A percentile compares a stretch with the other conserved stretches of the same genome.
Evolutionary conservation across 2,888 invertebrate genomes (phyloP).

Genomic region (Drosophila pseudotakahashii): DNA sequence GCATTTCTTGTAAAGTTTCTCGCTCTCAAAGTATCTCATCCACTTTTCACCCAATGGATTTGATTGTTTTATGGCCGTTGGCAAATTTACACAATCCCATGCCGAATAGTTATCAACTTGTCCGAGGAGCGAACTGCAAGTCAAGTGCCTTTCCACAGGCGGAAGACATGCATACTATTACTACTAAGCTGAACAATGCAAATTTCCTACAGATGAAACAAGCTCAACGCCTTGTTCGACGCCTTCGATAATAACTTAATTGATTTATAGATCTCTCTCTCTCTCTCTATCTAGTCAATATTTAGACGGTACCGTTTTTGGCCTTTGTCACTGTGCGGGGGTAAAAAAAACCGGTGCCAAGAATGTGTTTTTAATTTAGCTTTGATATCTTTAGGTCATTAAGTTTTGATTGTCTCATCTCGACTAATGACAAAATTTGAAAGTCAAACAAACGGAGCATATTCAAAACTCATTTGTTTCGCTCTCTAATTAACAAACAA

Average conservation of each 20-base stretch:
- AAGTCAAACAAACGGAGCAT: constrained; percentile 25
- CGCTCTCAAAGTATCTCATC: constrained; percentile 21
- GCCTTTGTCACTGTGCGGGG: constrained; percentile 17
- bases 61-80: constrained; percentile 69
- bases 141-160: constrained; percentile 63
- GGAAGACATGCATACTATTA: constrained; percentile 45
- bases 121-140: constrained; percentile 25
- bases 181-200: constrained; percentile 36
- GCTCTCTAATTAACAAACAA: constrained; percentile 51
- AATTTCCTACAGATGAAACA: constrained; percentile 37
- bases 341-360: constrained; percentile 38
- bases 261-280: constrained; percentile 15
- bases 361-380: constrained; percentile 25
- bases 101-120: constrained; percentile 62
- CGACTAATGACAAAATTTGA: constrained; percentile 34
- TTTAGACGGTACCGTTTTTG: constrained; percentile 24
- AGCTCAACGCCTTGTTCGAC: constrained; percentile 32
- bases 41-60: constrained; percentile 53
- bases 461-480: constrained; percentile 41
- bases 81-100: constrained; percentile 68
- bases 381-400: constrained; percentile 21
- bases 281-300: background rate
- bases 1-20: constrained; percentile 49
- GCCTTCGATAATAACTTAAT: constrained; percentile 37
- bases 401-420: constrained; percentile 39